Base-by-base conservation (phyloP, 2,888 invertebrate species). In the Himalopsyche tibetana region DNA sequence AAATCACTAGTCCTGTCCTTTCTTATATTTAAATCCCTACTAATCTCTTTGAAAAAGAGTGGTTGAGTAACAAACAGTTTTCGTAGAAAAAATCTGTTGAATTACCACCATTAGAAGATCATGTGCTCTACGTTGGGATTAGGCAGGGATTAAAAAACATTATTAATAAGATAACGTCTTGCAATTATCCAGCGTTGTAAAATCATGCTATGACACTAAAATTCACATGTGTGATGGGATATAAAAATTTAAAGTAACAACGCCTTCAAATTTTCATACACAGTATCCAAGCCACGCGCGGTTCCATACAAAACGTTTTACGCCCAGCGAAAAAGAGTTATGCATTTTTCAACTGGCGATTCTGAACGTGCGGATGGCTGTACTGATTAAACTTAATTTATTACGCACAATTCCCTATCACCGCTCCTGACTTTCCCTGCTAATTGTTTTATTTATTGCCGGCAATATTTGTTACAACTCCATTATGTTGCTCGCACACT, bases 401-500 rank as follows among this genome's bases (percentile, higher is more conserved):
- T 86, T 83, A 86, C 88, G 55, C 84, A 45, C 80, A 69, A 82
- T 80, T 38, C 81, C 36, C 82, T 82, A 85, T 83, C 86, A 80
- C 82, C 85, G 86, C 63, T 55, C 69, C 82, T 82, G 82, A 69
- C 85, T 69, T 69, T 63, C 85, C 55, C 56, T 19, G 84, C 87
- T 87, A 87, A 87, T 87, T 87, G 87, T 86, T 87, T 86, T 87
- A 87, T 87, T 87, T 87, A 87, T 87, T 87, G 83, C 84, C 69
- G 63, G 84, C 87, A 86, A 84, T 86, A 87, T 81, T 82, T 69
- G 81, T 82, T 85, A 86, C 84, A 82, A 84, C 86, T 87, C 84
- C 85, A 87, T 87, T 87, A 86, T 80, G n/a, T 82, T 36, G 15
- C 63, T 28, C 63, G 80, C 80, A 80, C 80, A n/a, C 80, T 38